Evolutionary conservation across 1,140 invertebrate genomes (phyloP).

Genomic region (Drosophila melanica): DNA sequence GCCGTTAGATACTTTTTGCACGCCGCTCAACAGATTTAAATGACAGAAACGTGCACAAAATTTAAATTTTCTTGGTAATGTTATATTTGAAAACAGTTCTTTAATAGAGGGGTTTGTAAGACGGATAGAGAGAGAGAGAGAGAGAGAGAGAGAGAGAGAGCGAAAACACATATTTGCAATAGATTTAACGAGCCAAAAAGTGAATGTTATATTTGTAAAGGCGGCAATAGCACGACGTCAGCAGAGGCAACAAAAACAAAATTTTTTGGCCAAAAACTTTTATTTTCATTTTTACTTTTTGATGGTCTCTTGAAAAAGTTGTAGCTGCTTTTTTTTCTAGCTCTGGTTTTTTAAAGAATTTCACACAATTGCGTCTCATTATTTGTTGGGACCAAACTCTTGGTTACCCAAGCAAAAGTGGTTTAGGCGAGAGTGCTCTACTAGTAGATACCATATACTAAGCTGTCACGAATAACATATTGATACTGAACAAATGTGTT

Average conservation of each 20-base stretch:
- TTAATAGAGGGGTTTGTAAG: constrained; percentile 3
- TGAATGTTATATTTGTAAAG: constrained; percentile 53
- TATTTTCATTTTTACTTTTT: constrained; percentile 23
- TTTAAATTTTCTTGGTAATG: constrained; percentile 76
- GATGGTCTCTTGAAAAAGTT: constrained; percentile 40
- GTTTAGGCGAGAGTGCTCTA: not conserved
- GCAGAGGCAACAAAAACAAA: constrained; percentile 37
- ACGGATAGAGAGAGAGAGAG: not conserved
- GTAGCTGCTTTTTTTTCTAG: constrained; percentile 2
- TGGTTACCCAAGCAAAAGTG: not conserved
- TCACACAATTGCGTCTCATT: constrained; percentile 11
- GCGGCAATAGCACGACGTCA: constrained; percentile 24
- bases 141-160: constrained; percentile 2
- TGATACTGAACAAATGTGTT: no score
- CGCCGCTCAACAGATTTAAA: constrained; percentile 77
- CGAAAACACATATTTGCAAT: constrained; percentile 65
- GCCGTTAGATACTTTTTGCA: constrained; percentile 60
- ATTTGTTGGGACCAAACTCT: constrained; percentile 3
- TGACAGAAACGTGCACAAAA: constrained; percentile 79
- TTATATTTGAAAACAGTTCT: constrained; percentile 65
- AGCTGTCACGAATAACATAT: no score
- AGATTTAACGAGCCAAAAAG: constrained; percentile 74
- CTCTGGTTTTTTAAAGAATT: not conserved
- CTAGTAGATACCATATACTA: not conserved
- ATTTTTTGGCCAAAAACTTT: constrained; percentile 61